Base-by-base conservation (phyloP, 2,113 vertebrate genomes). In the Thinocorus orbignyianus region DNA sequence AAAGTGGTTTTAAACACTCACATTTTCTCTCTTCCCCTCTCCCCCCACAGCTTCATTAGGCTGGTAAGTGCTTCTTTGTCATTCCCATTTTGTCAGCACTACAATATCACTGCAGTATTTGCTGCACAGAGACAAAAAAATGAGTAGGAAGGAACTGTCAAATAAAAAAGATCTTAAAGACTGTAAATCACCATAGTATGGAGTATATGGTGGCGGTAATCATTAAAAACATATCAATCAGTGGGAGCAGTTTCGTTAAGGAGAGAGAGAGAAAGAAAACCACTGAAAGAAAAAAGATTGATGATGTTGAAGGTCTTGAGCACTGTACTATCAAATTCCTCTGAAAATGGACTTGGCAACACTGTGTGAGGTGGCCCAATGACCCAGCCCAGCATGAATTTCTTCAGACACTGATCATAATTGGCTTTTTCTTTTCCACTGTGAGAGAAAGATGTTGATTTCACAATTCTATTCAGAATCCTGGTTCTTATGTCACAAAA, bases 151-250 rank as follows among this genome's bases (percentile, higher is more conserved):
- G 78, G 87, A 95, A 39, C 90, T 93, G 85, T 78, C 92, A 92
- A 97, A 95, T 95, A 83, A 93, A 97, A 96, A 95, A 51, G 5
- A 86, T 92, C 85, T 88, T 77, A 94, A 94, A 84, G 61, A 60
- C 39, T 82, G 28, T 64, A 93, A 72, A 57, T 94, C 64, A 91
- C 73, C 44, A 20, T 72, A 58, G 28, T 68, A 81, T 78, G 68
- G 44, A 85, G 81, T 57, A 73, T 60, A 92, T 54, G 17, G 6
- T 76, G 44, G 93, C 51, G 35, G 15, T 62, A 92, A 91, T 93
- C 94, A 94, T 92, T 96, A 86, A 87, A 96, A 96, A 94, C 62
- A 42, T 85, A 95, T 95, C 93, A 92, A 81, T 95, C 71, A 93
- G 44, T 51, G 48, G 54, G 41, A 92, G 19, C 24, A 88, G n/a